These are phyloP conservation scores for Globia sparganii DNA, from an alignment of 2,888 invertebrate genomes.

Conservation along the genomic window DNA sequence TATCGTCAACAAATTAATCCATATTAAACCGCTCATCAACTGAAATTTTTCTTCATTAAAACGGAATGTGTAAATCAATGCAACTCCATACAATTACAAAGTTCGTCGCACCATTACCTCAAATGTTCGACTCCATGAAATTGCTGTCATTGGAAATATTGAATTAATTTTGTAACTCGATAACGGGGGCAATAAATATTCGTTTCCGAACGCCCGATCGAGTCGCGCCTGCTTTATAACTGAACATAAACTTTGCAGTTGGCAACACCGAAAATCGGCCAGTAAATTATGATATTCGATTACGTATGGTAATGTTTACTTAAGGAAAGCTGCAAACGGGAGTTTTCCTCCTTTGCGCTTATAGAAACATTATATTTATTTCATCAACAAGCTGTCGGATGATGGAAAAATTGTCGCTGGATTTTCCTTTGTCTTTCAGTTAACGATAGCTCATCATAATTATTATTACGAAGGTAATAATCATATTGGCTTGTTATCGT, in stretches of 20 bases:
- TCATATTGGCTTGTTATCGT: not conserved
- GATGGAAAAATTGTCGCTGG: not conserved
- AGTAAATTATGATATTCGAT: constrained; percentile 46
- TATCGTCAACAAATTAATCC: constrained; percentile 12
- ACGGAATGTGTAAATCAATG: constrained; percentile 13
- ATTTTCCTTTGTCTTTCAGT: constrained; percentile 14
- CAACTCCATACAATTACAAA: constrained; percentile 17
- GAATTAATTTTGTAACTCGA: constrained; percentile 63
- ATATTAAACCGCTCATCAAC: constrained; percentile 1
- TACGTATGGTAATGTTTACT: constrained; percentile 39
- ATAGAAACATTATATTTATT: not conserved
- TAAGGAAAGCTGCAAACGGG: constrained; percentile 10
- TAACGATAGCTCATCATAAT: not conserved
- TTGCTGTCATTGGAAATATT: constrained; percentile 51
- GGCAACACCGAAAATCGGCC: constrained; percentile 47
- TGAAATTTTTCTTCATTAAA: constrained; percentile 20
- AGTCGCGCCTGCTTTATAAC: constrained; percentile 50
- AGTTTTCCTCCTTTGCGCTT: not conserved
- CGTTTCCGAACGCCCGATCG: constrained; percentile 53
- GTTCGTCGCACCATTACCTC: constrained; percentile 10
- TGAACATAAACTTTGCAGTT: constrained; percentile 52
- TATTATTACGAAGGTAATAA: constrained; percentile 9
- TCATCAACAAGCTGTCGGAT: not conserved
- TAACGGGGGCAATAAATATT: constrained; percentile 61
- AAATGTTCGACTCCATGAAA: constrained; percentile 42